Base-by-base conservation (phyloP, 2,113 vertebrate species). In the Oreochromis niloticus region DNA sequence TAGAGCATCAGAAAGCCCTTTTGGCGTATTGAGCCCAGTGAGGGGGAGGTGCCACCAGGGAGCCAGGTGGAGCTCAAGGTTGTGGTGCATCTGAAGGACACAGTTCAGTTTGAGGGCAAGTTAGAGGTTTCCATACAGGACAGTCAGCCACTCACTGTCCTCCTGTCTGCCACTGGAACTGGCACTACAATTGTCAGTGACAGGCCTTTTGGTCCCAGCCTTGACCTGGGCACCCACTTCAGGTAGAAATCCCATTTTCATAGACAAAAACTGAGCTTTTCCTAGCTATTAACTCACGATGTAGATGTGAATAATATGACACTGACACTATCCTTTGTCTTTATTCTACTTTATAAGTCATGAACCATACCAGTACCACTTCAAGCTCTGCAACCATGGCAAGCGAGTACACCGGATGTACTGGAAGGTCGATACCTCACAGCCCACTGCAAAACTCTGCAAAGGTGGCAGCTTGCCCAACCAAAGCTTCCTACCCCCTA, bases 101-200 rank as follows among this genome's bases (percentile, higher is more conserved):
- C 93, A 0, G 16, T 96, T 55, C 80, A 52, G 1, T 97, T 97
- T 85, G 93, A 96, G 90, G 97, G 97, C n/a, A 87, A 82, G 11
- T 84, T 98, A 52, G 87, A 96, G 10, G 30, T 99, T 82, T 93
- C 87, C 7, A 85, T 97, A 85, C 92, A 94, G 82, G 91, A 97
- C 86, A 96, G 96, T 84, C 94, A 24, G 12, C 94, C 87, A 5
- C 95, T 93, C 6, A 59, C 17, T 22, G 93, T 98, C 17, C 52
- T 87, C 0, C 85, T 99, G 39, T 85, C 34, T 5, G 98, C 98
- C 61, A 91, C 85, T 0, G 98, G 97, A 81, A 95, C 85, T 1
- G 98, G 98, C 24, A 97, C 96, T 30, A 98, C 97, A 1, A 97
- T 99, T 19, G 94, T 97, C 92, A 97, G 96, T 0, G 96, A 98